These are phyloP conservation scores for Noctilio leporinus DNA, from an alignment of 2,113 vertebrate genomes.

Conservation along the genomic window DNA sequence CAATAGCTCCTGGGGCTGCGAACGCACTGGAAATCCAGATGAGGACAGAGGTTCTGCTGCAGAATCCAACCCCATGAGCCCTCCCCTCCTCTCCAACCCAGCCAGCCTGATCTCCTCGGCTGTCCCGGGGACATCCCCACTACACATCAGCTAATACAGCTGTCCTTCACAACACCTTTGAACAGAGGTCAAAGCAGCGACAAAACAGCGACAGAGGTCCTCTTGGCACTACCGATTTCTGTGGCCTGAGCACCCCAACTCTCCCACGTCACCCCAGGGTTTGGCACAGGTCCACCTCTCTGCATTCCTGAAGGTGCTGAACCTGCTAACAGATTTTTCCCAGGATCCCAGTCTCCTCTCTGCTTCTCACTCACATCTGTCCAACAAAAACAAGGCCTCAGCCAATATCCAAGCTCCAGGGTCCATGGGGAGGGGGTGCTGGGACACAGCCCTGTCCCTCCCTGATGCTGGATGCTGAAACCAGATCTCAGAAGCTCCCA, in stretches of 20 bases:
- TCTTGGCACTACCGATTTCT: neutral
- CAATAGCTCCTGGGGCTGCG: neutral
- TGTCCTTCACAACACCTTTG: neutral
- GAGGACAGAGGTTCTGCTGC: neutral
- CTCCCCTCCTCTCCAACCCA: neutral
- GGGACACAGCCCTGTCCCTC: slow-evolving; percentile 22
- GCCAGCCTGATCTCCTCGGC: neutral
- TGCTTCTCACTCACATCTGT: slow-evolving; percentile 36
- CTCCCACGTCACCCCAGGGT: neutral
- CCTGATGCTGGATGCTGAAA: slow-evolving; percentile 58
- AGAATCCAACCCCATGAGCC: neutral
- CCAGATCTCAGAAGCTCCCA: slow-evolving; percentile 41
- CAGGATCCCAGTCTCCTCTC: slow-evolving; percentile 20
- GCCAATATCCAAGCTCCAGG: neutral
- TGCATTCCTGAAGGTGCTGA: neutral
- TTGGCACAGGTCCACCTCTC: neutral
- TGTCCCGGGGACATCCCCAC: neutral
- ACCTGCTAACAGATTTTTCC: slow-evolving; percentile 23
- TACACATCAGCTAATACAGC: neutral
- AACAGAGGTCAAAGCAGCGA: neutral
- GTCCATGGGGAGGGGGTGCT: neutral
- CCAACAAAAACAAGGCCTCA: slow-evolving; percentile 64
- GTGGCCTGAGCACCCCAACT: fast-evolving
- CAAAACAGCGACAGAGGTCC: neutral
- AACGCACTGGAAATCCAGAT: neutral